These are phyloP conservation scores for Drosophila siamana DNA, from an alignment of 2,888 invertebrate genomes.

Conservation along the genomic window DNA sequence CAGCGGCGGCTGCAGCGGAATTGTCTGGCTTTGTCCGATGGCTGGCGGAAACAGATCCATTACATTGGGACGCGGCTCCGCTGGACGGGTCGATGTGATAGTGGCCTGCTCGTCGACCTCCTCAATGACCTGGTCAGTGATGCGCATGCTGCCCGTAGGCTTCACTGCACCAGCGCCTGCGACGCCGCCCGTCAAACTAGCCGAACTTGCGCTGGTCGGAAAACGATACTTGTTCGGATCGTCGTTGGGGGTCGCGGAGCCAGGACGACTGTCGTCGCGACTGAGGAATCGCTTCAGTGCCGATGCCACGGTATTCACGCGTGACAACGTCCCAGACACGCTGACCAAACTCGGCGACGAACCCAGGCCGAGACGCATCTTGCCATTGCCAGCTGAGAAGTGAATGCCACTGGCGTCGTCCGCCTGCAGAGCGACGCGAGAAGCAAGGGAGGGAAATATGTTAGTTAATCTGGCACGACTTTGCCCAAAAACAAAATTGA, in stretches of 20 bases:
- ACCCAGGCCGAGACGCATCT: constrained; percentile 86
- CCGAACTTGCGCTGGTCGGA: constrained; percentile 84
- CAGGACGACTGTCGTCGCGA: constrained; percentile 88
- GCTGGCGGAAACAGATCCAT: constrained; percentile 87
- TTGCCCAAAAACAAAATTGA: neutral
- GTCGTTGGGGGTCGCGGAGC: constrained; percentile 84
- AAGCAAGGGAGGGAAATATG: neutral
- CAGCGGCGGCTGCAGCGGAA: constrained; percentile 42
- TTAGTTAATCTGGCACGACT: constrained; percentile 9
- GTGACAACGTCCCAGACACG: constrained; percentile 87
- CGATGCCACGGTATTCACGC: constrained; percentile 92
- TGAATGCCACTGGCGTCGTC: constrained; percentile 92
- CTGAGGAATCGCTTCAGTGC: constrained; percentile 92
- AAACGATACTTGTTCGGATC: constrained; percentile 82
- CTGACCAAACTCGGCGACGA: constrained; percentile 85
- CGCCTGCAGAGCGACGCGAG: constrained; percentile 83
- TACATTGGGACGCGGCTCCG: constrained; percentile 88
- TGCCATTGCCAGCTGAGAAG: constrained; percentile 88
- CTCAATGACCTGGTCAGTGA: constrained; percentile 90
- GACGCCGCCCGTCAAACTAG: constrained; percentile 75
- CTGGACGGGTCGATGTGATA: constrained; percentile 89
- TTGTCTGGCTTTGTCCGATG: constrained; percentile 45
- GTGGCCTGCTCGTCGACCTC: constrained; percentile 93
- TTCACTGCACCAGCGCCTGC: constrained; percentile 51
- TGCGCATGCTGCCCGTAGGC: constrained; percentile 87